Conservation (phyloP, 2,888 invertebrate species). For the Drosophila pseudotakahashii region DNA sequence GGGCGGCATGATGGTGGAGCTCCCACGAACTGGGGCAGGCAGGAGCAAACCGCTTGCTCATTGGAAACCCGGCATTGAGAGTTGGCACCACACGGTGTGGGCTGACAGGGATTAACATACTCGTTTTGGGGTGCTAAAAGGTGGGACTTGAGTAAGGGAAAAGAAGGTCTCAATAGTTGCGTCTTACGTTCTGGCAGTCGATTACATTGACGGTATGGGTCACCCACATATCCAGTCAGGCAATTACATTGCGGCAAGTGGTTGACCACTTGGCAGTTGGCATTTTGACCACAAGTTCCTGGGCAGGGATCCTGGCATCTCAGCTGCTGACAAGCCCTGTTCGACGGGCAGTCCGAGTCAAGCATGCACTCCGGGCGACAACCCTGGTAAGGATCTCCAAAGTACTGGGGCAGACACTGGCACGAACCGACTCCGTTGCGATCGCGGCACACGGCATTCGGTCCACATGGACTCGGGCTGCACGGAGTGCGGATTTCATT, state of each 20-base stretch:
- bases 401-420: slow-evolving; percentile 89
- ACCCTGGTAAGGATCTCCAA: slow-evolving; percentile 91
- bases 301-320: slow-evolving; percentile 92
- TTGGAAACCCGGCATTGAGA: slow-evolving; percentile 90
- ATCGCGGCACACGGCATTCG: slow-evolving; percentile 90
- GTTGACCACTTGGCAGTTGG: slow-evolving; percentile 90
- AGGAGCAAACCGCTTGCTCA: slow-evolving; percentile 90
- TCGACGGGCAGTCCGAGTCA: slow-evolving; percentile 90
- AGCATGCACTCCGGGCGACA: slow-evolving; percentile 91
- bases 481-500: slow-evolving; percentile 86
- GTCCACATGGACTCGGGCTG: slow-evolving; percentile 87
- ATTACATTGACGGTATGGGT: slow-evolving; percentile 88
- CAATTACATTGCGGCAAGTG: slow-evolving; percentile 90
- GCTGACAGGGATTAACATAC: slow-evolving; percentile 87
- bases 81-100: slow-evolving; percentile 91
- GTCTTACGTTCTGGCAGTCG: slow-evolving; percentile 86
- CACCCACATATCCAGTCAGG: slow-evolving; percentile 89
- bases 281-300: slow-evolving; percentile 90
- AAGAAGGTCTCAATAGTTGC: neutral
- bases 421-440: slow-evolving; percentile 88
- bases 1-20: slow-evolving; percentile 91
- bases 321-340: slow-evolving; percentile 89
- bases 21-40: slow-evolving; percentile 89
- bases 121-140: slow-evolving; percentile 79
- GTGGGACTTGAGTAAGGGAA: slow-evolving; percentile 8